These are phyloP conservation scores for Trinorchestia longiramus DNA, from an alignment of 1,140 invertebrate species.

Conservation along the genomic window DNA sequence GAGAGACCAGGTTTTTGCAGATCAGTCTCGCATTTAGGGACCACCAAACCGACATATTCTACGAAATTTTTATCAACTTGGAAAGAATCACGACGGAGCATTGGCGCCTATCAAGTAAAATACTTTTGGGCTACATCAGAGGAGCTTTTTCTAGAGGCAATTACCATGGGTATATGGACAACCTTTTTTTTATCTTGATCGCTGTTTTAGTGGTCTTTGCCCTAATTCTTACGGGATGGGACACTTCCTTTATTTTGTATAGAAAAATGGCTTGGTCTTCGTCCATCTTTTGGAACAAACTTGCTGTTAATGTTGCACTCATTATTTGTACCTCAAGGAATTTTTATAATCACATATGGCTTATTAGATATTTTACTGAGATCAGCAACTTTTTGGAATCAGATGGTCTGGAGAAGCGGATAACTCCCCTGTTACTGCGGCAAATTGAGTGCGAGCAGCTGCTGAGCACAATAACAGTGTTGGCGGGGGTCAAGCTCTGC, in stretches of 20 bases:
- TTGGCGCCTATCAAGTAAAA: neutral
- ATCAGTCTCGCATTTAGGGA: conserved; percentile 31
- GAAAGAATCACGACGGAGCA: conserved; percentile 10
- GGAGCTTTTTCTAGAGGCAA: neutral
- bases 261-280: neutral
- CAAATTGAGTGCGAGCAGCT: neutral
- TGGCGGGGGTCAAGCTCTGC: neutral
- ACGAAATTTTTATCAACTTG: conserved; percentile 59
- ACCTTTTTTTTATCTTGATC: neutral
- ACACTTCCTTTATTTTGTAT: neutral
- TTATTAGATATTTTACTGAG: neutral
- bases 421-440: neutral
- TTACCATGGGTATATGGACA: neutral
- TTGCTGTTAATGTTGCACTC: conserved; percentile 42
- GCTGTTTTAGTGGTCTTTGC: conserved; percentile 26
- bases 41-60: conserved; percentile 51
- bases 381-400: neutral
- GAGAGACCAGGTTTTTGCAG: neutral
- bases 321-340: conserved; percentile 45
- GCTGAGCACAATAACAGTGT: neutral
- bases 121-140: neutral
- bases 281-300: neutral
- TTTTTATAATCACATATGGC: conserved; percentile 44
- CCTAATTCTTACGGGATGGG: neutral
- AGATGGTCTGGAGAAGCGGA: neutral